A percentile compares a stretch with the other conserved stretches of the same genome.
phyloP scores from a whole-genome alignment of 2,888 invertebrate genomes.

The Allophyes oxyacanthae region DNA sequence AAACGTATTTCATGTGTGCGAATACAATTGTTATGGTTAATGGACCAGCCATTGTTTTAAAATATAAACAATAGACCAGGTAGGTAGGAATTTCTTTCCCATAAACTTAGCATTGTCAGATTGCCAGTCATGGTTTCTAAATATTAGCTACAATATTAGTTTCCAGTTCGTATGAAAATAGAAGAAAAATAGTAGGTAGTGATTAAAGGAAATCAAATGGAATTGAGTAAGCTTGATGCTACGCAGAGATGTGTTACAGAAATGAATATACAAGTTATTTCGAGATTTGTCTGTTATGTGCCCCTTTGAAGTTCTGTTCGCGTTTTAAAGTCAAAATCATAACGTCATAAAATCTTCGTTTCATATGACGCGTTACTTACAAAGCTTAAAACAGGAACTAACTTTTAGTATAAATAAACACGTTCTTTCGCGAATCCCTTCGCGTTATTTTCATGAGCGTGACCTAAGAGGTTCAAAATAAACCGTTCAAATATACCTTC shows the following conservation, averaged over 20 bases:
- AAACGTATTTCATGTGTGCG: constrained; percentile 37
- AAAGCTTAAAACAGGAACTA: constrained; percentile 8
- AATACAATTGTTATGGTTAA: constrained; percentile 39
- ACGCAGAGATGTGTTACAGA: neutral
- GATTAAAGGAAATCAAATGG: neutral
- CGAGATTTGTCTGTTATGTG: neutral
- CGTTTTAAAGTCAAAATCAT: neutral
- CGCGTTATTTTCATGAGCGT: constrained; percentile 24
- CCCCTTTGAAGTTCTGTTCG: constrained; percentile 6
- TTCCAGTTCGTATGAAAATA: neutral
- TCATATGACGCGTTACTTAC: neutral
- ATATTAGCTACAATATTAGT: constrained; percentile 10
- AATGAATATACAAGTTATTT: constrained; percentile 1
- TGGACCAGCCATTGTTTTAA: constrained; percentile 45
- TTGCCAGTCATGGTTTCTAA: constrained; percentile 34
- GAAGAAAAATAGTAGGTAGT: neutral
- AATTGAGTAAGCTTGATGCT: neutral
- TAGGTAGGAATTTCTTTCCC: constrained; percentile 44
- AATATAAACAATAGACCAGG: constrained; percentile 46
- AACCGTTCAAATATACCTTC: constrained; percentile 3
- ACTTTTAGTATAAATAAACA: constrained; percentile 7
- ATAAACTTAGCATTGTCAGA: constrained; percentile 33
- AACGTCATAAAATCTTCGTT: neutral
- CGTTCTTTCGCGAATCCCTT: constrained; percentile 9
- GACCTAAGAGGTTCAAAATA: constrained; percentile 31